Evolutionary conservation across 2,888 invertebrate species (phyloP).

Genomic region (Liodrosophila aerea): DNA sequence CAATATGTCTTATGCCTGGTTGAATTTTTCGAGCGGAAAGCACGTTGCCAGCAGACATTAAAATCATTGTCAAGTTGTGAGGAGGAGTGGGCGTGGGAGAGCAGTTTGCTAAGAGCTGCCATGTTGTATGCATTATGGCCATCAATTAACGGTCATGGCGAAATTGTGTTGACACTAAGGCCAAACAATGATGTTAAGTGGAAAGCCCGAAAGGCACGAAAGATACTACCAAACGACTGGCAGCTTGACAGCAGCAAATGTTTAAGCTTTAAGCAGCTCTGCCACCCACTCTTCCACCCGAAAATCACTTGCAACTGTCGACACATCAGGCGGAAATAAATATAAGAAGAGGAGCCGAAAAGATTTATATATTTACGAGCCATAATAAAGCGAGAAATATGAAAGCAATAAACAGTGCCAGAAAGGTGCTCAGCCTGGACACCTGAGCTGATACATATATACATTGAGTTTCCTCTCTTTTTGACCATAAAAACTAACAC

Average conservation of each 20-base stretch:
- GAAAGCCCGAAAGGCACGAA: constrained; percentile 10
- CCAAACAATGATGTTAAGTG: constrained; percentile 47
- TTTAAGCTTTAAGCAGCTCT: neutral
- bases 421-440: neutral
- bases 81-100: neutral
- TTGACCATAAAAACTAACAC: constrained; percentile 62
- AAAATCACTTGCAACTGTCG: constrained; percentile 40
- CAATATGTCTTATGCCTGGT: constrained; percentile 50
- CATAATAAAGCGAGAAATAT: constrained; percentile 63
- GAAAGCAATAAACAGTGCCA: constrained; percentile 62
- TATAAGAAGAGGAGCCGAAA: too few species aligned
- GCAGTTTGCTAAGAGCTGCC: constrained; percentile 17
- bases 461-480: constrained; percentile 28
- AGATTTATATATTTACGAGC: constrained; percentile 59
- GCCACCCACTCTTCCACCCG: neutral
- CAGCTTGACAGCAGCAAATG: neutral
- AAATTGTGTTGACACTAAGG: constrained; percentile 67
- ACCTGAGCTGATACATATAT: constrained; percentile 16
- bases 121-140: constrained; percentile 57
- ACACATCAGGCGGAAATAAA: constrained; percentile 47
- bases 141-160: constrained; percentile 62
- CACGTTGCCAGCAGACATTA: constrained; percentile 57
- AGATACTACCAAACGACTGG: too few species aligned
- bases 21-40: constrained; percentile 43
- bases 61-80: constrained; percentile 64